Percentiles rank a stretch among this genome's conserved stretches.
Conservation (phyloP, 2,888 invertebrate genomes). For the Eupithecia exiguata region DNA sequence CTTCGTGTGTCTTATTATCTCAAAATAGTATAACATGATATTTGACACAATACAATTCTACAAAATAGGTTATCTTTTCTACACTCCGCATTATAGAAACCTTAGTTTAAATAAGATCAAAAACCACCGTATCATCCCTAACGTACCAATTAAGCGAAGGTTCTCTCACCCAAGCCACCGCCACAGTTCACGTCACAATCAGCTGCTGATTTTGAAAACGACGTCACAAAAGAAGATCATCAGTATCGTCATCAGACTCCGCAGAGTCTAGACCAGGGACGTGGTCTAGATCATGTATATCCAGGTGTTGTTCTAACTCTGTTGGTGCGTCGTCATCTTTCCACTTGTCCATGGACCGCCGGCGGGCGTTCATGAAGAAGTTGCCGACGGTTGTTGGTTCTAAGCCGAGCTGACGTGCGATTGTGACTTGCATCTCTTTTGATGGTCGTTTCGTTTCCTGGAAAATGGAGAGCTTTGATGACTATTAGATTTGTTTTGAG, state of each 20-base stretch:
- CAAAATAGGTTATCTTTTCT: not conserved
- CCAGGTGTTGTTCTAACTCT: constrained; percentile 80
- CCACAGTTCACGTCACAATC: constrained; percentile 73
- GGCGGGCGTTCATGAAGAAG: constrained; percentile 99
- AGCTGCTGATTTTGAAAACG: constrained; percentile 73
- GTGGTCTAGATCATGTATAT: constrained; percentile 79
- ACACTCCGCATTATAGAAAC: not conserved
- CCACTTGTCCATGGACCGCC: constrained; percentile 99
- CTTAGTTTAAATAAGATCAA: not conserved
- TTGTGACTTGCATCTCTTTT: constrained; percentile 99
- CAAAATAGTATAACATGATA: not conserved
- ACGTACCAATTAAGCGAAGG: constrained; percentile 34
- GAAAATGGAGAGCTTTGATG: constrained; percentile 47
- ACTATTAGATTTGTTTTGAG: not conserved
- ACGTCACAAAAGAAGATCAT: constrained; percentile 83
- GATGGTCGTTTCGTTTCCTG: constrained; percentile 99
- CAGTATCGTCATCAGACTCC: constrained; percentile 76
- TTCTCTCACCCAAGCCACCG: constrained; percentile 42
- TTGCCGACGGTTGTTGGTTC: constrained; percentile 99
- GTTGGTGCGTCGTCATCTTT: constrained; percentile 93
- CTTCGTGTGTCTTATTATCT: not conserved
- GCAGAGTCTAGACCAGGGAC: constrained; percentile 75
- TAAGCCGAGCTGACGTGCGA: constrained; percentile 97
- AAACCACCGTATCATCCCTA: constrained; percentile 15
- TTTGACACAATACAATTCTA: not conserved